phyloP scores from a whole-genome alignment of 1,140 invertebrate species.

The Eueides isabella region DNA sequence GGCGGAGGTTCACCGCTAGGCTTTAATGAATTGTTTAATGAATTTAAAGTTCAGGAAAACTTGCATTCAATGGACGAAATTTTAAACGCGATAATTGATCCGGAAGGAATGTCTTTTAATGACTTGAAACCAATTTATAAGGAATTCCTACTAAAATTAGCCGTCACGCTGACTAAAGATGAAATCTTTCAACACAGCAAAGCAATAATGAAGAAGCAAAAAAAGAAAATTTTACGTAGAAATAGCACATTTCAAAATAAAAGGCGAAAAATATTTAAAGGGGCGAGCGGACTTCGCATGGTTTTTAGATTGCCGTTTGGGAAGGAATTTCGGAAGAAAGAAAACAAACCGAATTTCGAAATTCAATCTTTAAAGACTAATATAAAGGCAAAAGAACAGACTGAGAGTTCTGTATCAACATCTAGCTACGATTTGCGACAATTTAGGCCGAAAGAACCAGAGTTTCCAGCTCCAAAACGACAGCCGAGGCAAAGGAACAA shows the following conservation, averaged over 20 bases:
- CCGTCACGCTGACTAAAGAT: constrained; percentile 93
- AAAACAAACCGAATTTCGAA: constrained; percentile 58
- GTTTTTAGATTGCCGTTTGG: constrained; percentile 80
- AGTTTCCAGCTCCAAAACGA: constrained; percentile 66
- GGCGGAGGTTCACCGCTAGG: constrained; percentile 89
- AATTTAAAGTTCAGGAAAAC: constrained; percentile 92
- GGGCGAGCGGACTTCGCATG: constrained; percentile 82
- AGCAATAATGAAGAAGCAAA: constrained; percentile 92
- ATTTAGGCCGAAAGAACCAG: constrained; percentile 82
- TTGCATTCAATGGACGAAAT: constrained; percentile 94
- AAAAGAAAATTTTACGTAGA: constrained; percentile 84
- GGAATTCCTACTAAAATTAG: constrained; percentile 93
- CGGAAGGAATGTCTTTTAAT: constrained; percentile 96
- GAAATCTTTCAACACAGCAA: constrained; percentile 94
- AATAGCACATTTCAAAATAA: constrained; percentile 81
- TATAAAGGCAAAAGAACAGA: constrained; percentile 62
- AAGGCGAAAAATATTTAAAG: constrained; percentile 80
- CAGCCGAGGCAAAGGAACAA: constrained; percentile 69
- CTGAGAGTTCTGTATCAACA: constrained; percentile 83
- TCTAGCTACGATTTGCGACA: constrained; percentile 84
- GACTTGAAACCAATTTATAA: constrained; percentile 95
- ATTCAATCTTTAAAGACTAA: constrained; percentile 49
- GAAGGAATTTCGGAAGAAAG: constrained; percentile 81
- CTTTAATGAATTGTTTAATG: constrained; percentile 92
- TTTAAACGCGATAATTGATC: constrained; percentile 92